These are phyloP conservation scores for Porites evermanni DNA, from an alignment of 92 coral and sea anemone genomes.

Conservation along the genomic window DNA sequence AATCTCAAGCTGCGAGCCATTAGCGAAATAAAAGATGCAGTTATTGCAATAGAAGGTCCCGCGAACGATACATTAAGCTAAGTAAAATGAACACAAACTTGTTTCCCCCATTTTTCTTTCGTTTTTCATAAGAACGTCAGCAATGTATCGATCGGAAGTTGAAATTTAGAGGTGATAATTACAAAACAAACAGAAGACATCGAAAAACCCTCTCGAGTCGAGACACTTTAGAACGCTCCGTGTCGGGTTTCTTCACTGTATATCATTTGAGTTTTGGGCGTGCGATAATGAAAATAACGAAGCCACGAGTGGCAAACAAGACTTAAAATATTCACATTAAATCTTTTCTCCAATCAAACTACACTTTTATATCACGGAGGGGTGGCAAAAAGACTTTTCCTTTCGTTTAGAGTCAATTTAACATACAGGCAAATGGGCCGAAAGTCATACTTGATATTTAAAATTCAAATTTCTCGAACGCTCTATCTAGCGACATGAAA, in stretches of 20 bases:
- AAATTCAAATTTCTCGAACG: background rate
- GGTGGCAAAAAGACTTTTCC: background rate
- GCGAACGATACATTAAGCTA: slow-evolving; percentile 12
- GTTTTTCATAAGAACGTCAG: background rate
- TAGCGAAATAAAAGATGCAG: slow-evolving; percentile 30
- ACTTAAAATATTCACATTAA: slow-evolving; percentile 29
- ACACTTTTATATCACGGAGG: background rate
- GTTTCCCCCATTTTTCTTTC: background rate
- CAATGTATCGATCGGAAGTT: slow-evolving; percentile 34
- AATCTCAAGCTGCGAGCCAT: slow-evolving; percentile 46
- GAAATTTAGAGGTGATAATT: slow-evolving; percentile 44
- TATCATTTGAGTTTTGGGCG: slow-evolving; percentile 35
- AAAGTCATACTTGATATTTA: background rate
- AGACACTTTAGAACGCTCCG: background rate
- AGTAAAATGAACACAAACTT: slow-evolving; percentile 8
- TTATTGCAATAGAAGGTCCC: slow-evolving; percentile 20
- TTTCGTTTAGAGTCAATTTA: background rate
- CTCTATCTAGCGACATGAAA: background rate
- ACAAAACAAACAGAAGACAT: slow-evolving; percentile 32
- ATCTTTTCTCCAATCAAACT: background rate
- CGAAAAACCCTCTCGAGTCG: slow-evolving; percentile 12
- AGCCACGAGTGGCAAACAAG: slow-evolving; percentile 23
- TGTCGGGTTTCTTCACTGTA: slow-evolving; percentile 32
- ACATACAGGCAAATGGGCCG: background rate
- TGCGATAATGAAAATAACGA: slow-evolving; percentile 16